These are phyloP conservation scores for Cotesia congregata DNA, from an alignment of 2,888 invertebrate species.

Conservation along the genomic window DNA sequence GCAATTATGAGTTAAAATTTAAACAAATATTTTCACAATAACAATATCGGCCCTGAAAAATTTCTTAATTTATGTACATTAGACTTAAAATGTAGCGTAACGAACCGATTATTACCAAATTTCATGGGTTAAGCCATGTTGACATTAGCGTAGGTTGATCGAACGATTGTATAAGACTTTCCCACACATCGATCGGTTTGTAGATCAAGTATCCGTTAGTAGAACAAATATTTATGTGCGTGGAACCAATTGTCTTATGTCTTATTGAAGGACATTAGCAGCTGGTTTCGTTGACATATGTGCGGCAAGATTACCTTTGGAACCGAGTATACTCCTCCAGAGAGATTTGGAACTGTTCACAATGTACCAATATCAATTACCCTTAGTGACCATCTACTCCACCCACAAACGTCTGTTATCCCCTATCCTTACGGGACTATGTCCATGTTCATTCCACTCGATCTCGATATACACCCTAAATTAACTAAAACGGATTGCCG, in stretches of 20 bases:
- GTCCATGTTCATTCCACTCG: slow-evolving; percentile 16
- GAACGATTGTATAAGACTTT: no score
- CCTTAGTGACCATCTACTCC: slow-evolving; percentile 51
- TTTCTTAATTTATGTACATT: no score
- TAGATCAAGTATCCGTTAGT: neutral
- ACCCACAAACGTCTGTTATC: slow-evolving; percentile 53
- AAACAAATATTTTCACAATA: no score
- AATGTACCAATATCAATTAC: slow-evolving; percentile 65
- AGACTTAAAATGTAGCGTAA: no score
- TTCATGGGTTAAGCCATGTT: no score
- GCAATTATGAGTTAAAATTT: no score
- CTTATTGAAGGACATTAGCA: slow-evolving; percentile 25
- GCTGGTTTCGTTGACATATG: slow-evolving; percentile 32
- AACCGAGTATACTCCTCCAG: slow-evolving; percentile 14
- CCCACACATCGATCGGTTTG: neutral
- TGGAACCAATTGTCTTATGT: neutral
- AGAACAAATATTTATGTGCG: neutral
- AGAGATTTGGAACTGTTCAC: slow-evolving; percentile 50
- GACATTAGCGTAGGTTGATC: no score
- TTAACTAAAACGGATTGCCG: slow-evolving; percentile 15
- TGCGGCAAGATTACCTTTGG: slow-evolving; percentile 33
- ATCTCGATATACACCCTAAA: slow-evolving; percentile 28
- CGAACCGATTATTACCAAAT: no score
- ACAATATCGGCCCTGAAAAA: no score
- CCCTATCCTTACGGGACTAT: slow-evolving; percentile 42